Conservation (phyloP, 2,797 vertebrate genomes). For the Megalops cyprinoides region DNA sequence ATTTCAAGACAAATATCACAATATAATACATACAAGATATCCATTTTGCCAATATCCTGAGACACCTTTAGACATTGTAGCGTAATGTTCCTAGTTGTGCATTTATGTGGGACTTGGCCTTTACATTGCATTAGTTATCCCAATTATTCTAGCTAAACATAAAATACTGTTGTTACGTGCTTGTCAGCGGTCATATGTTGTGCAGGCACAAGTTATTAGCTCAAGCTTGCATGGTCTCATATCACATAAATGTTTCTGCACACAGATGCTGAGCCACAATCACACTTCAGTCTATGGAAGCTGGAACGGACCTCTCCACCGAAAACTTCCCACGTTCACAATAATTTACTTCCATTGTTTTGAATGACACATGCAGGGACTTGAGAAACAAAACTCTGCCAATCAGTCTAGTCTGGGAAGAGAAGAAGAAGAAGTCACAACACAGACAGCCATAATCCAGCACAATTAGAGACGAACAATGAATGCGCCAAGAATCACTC, state of each 20-base stretch:
- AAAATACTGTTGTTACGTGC: too few relatives aligned
- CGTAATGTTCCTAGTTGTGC: neutral
- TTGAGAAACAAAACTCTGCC: neutral
- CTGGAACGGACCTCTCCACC: too few relatives aligned
- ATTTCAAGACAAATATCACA: too few relatives aligned
- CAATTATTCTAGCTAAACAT: too few relatives aligned
- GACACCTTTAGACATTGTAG: neutral
- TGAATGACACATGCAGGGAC: neutral
- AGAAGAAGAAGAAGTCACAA: slow-evolving; percentile 1
- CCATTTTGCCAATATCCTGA: neutral
- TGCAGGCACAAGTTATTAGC: too few relatives aligned
- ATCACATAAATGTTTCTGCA: too few relatives aligned
- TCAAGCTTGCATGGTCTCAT: too few relatives aligned
- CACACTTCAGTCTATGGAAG: too few relatives aligned
- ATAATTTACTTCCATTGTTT: neutral
- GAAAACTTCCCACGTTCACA: too few relatives aligned
- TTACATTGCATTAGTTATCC: too few relatives aligned
- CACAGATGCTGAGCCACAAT: too few relatives aligned
- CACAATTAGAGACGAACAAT: neutral
- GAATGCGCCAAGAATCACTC: neutral
- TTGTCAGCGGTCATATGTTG: too few relatives aligned
- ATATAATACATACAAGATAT: neutral
- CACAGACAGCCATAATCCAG: neutral
- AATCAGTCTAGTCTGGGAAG: neutral
- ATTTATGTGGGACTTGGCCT: neutral